Evolutionary conservation across 2,888 invertebrate genomes (phyloP), one percentile per base, ranked within the genome.

Genomic region (Zele albiditarsus): DNA sequence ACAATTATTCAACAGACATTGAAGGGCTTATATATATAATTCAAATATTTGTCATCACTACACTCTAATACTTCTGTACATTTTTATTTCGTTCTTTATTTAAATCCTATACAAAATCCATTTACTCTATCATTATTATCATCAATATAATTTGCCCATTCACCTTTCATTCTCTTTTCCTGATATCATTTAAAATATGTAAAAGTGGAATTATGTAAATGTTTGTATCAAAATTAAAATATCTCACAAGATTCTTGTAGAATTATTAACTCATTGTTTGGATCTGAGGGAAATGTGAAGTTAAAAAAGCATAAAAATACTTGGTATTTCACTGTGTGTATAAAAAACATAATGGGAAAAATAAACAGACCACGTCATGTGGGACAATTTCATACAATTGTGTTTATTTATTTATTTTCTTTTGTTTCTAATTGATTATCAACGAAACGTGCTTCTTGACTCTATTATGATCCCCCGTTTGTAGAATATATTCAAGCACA

Each of bases 101-200:
- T 14, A 27, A 2, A 60, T 28, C 3, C 27, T 58, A 2, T 12
- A 58, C 20, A 25, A n/a, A n/a, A 46, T 46, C 16, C 46, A 46
- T 46, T n/a, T 46, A 46, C 46, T 46, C 16, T 46, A 1, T 46
- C 46, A 53, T 53, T 8, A 53, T 20, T 20, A 20, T 20, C 49
- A 12, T 14, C n/a, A n/a, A n/a, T 58, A 58, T 60, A 27, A 60
- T 63, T 63, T 63, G 16, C 20, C n/a, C 38, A n/a, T 63, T 38
- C 16, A 63, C 20, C 12, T 38, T 20, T 33, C 23, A 20, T 31
- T 62, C 62, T 31, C 28, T 31, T n/a, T 27, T 14, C 3, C 28
- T n/a, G 20, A 63, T 2, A 38, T 63, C 23, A 63, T 63, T 63
- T 20, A 31, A 63, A 33, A 63, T 63, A 63, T 46, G 46, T 46